phyloP scores from a whole-genome alignment of 2,888 invertebrate genomes.

The Trissolcus brochymenae region DNA sequence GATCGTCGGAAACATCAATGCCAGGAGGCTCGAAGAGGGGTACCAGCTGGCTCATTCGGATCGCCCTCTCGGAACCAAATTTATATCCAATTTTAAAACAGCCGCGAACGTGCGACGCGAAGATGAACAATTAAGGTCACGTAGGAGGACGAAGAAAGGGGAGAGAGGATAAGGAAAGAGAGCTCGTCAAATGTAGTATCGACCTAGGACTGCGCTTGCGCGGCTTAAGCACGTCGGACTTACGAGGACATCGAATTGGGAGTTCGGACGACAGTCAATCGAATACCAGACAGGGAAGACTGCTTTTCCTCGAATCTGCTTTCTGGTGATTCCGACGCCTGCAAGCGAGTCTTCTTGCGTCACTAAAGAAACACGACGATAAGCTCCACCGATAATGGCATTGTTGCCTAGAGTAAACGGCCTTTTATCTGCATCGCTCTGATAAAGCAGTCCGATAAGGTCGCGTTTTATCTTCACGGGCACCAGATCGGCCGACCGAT shows the following conservation, averaged over 20 bases:
- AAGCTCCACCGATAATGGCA: constrained; percentile 37
- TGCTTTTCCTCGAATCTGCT: constrained; percentile 27
- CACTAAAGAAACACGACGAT: constrained; percentile 24
- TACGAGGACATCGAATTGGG: constrained; percentile 33
- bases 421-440: constrained; percentile 39
- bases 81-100: too few species aligned
- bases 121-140: constrained; percentile 40
- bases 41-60: not conserved
- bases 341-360: constrained; percentile 57
- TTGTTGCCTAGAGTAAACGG: constrained; percentile 27
- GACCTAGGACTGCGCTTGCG: constrained; percentile 73
- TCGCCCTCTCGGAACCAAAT: constrained; percentile 10
- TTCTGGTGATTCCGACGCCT: constrained; percentile 72
- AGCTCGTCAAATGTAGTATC: constrained; percentile 62
- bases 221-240: constrained; percentile 69
- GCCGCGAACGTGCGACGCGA: constrained; percentile 15
- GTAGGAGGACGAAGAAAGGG: constrained; percentile 49
- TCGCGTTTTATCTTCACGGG: constrained; percentile 1
- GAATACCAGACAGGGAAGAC: constrained; percentile 48
- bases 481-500: constrained; percentile 10
- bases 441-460: constrained; percentile 55
- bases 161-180: constrained; percentile 43
- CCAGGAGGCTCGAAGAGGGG: constrained; percentile 38
- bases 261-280: constrained; percentile 39
- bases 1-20: constrained; percentile 67